Percentiles rank a stretch among this genome's conserved stretches.
Evolutionary conservation across 2,113 vertebrate species (phyloP).

Genomic region (Lycocorax pyrrhopterus): DNA sequence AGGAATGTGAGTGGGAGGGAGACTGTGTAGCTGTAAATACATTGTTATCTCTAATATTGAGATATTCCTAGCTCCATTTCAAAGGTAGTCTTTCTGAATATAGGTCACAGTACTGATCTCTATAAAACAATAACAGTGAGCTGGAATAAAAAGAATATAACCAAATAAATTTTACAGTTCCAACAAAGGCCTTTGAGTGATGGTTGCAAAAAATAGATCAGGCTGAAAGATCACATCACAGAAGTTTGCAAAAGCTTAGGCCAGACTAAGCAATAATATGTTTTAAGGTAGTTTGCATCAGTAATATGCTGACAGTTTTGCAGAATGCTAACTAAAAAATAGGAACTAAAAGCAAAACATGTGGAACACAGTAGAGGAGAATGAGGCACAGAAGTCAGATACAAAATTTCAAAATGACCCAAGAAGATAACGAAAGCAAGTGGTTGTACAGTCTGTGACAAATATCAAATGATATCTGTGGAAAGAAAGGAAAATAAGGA

Average conservation of each 20-base stretch:
- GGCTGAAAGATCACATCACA: background rate
- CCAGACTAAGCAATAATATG: background rate
- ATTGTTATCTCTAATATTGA: background rate
- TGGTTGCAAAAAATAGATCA: background rate
- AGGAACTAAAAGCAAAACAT: background rate
- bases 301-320: background rate
- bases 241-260: background rate
- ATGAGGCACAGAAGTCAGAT: background rate
- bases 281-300: background rate
- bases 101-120: background rate
- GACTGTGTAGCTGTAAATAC: background rate
- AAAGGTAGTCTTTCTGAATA: background rate
- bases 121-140: background rate
- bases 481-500: background rate
- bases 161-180: background rate
- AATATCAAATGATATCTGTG: background rate
- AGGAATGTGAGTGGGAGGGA: background rate
- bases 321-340: background rate
- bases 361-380: background rate
- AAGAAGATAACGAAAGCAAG: background rate
- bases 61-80: background rate
- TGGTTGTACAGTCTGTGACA: background rate
- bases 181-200: background rate
- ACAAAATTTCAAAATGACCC: background rate
- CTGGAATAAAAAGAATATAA: background rate